Conservation (phyloP, 2,797 vertebrate species). For the Bovichtus diacanthus region DNA sequence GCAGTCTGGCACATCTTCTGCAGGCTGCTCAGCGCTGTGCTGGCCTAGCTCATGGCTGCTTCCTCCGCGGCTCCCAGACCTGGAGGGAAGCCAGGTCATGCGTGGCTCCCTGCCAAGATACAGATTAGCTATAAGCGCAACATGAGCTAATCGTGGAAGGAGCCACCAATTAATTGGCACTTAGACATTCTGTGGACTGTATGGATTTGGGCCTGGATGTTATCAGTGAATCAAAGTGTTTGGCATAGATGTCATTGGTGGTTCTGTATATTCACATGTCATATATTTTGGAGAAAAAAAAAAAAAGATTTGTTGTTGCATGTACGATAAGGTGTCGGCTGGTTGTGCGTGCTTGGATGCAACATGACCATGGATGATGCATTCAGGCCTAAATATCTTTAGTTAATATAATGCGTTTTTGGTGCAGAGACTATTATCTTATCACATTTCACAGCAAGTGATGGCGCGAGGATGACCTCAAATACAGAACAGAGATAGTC, state of each 20-base stretch:
- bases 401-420: slow-evolving; percentile 5
- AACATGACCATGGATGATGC: slow-evolving; percentile 8
- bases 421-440: not conserved
- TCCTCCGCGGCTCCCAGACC: slow-evolving; percentile 65
- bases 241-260: slow-evolving; percentile 22
- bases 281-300: not conserved
- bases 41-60: slow-evolving; percentile 52
- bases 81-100: slow-evolving; percentile 79
- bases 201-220: slow-evolving; percentile 54
- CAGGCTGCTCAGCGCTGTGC: slow-evolving; percentile 32
- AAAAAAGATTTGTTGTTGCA: not conserved
- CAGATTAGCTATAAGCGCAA: slow-evolving; percentile 83
- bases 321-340: not conserved
- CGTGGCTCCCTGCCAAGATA: slow-evolving; percentile 78
- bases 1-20: slow-evolving; percentile 72
- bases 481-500: not conserved
- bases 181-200: slow-evolving; percentile 69
- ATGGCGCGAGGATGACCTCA: not conserved
- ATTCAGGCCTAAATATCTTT: slow-evolving; percentile 7
- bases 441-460: not conserved
- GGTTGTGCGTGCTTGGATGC: slow-evolving; percentile 10
- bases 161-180: slow-evolving; percentile 80
- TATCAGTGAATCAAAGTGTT: slow-evolving; percentile 57
- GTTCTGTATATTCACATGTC: slow-evolving; percentile 21
- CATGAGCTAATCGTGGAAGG: slow-evolving; percentile 82